Conservation (phyloP, 2,113 vertebrate genomes). For the Hirundichthys speculiger region DNA sequence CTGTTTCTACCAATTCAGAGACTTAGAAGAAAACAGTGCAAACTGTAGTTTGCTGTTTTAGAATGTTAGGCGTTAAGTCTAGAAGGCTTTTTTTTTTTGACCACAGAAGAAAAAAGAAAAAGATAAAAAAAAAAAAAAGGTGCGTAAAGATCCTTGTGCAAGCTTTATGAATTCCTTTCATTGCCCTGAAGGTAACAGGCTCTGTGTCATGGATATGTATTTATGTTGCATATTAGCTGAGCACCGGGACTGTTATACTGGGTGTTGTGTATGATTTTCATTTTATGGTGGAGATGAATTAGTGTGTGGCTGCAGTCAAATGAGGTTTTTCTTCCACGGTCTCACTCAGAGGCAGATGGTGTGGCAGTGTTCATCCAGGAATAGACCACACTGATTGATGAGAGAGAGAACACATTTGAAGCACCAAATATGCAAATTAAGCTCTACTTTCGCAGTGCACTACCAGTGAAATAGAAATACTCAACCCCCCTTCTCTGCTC, state of each 20-base stretch:
- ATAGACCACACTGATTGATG: slow-evolving; percentile 63
- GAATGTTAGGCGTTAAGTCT: slow-evolving; percentile 4
- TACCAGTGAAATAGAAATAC: slow-evolving; percentile 56
- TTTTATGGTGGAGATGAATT: slow-evolving; percentile 9
- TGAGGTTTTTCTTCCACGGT: slow-evolving; percentile 43
- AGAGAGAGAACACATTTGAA: slow-evolving; percentile 13
- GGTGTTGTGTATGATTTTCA: slow-evolving; percentile 20
- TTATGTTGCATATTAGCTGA: slow-evolving; percentile 13
- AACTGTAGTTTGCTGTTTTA: background rate
- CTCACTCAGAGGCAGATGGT: slow-evolving; percentile 53
- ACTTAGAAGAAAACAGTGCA: background rate
- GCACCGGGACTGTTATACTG: slow-evolving; percentile 6
- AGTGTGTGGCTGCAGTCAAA: slow-evolving; percentile 21
- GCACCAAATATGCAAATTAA: slow-evolving; percentile 36
- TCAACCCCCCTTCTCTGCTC: background rate
- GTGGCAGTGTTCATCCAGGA: slow-evolving; percentile 56
- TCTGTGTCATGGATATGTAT: background rate
- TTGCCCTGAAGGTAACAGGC: too few relatives aligned
- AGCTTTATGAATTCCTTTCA: too few relatives aligned
- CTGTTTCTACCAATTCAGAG: too few relatives aligned
- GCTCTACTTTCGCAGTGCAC: slow-evolving; percentile 22
- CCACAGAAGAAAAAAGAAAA: background rate
- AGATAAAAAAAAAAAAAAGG: too few relatives aligned
- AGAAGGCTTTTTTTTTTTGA: background rate
- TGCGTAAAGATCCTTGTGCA: too few relatives aligned